Base-by-base conservation (phyloP, 2,888 invertebrate genomes). In the Theodoxus fluviatilis region DNA sequence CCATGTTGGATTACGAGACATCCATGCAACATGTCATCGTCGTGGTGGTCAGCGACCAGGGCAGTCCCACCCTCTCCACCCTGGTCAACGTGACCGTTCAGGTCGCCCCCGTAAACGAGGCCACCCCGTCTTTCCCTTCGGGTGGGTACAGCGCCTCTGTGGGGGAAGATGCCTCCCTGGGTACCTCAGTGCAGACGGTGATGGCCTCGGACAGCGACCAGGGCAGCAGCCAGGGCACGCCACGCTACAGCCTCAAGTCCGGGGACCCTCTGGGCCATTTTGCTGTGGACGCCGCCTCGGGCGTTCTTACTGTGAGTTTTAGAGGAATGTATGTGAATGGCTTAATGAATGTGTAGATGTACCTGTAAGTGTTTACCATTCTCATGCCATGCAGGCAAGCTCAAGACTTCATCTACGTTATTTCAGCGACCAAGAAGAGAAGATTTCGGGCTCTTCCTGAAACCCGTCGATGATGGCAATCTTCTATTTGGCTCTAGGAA, bases 1-100 rank as follows among this genome's bases (percentile, higher is more conserved):
- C 40, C 31, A 59, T 67, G 18, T 70, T 83, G 4, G 79, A 83
- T 68, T 82, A 80, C 68, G 83, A 83, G 68, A 74, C 75, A 12
- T 12, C 18, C n/a, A n/a, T n/a, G n/a, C n/a, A n/a, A n/a, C n/a
- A n/a, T n/a, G n/a, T n/a, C n/a, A n/a, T n/a, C n/a, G n/a, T 9
- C 37, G 69, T 64, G 52, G 69, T 71, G 31, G 79, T 78, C 2
- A 71, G 72, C 35, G 82, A 81, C 67, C 75, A 79, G 64, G 77
- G 75, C 25, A 69, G 71, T 0, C 74, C 76, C 1, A 43, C 75
- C 31, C 61, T 69, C 15, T 75, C 73, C 6, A 64, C 71, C n/a
- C 66, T 68, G 25, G 68, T 72, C 1, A 38, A 67, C 4, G 69
- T 76, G n/a, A 73, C 35, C 12, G 64, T 79, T 28, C 61, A 57